These are phyloP conservation scores for Drosophila algonquin DNA, from an alignment of 2,888 invertebrate species.

Conservation along the genomic window DNA sequence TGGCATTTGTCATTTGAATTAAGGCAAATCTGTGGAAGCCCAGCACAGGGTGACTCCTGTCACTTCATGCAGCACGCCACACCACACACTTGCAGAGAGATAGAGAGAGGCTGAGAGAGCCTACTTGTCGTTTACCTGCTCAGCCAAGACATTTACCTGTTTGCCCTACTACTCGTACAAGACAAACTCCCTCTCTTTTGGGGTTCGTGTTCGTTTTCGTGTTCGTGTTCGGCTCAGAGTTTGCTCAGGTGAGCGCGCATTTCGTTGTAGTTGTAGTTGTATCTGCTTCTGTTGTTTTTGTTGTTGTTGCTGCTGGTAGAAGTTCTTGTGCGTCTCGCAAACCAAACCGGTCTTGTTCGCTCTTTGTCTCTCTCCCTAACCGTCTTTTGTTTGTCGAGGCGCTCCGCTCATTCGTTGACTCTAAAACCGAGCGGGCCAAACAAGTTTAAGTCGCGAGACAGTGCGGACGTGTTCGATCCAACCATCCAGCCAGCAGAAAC, in stretches of 20 bases:
- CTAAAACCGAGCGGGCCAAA: constrained; percentile 54
- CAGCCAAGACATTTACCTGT: constrained; percentile 41
- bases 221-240: constrained; percentile 16
- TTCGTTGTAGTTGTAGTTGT: constrained; percentile 26
- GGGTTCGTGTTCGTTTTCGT: constrained; percentile 1
- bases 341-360: constrained; percentile 55
- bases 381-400: constrained; percentile 43
- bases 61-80: no score
- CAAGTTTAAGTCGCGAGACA: constrained; percentile 80
- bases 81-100: constrained; percentile 14
- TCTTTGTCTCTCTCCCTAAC: constrained; percentile 4
- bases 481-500: constrained; percentile 14
- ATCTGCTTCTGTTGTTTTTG: constrained; percentile 9
- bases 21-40: constrained; percentile 6
- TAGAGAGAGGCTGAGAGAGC: neutral
- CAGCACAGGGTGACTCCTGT: constrained; percentile 29
- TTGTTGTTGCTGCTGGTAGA: constrained; percentile 27
- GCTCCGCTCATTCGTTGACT: constrained; percentile 12
- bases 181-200: constrained; percentile 37
- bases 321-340: constrained; percentile 52
- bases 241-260: constrained; percentile 54
- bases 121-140: constrained; percentile 35
- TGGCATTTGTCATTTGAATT: constrained; percentile 18
- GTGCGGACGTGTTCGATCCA: constrained; percentile 64
- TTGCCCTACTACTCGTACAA: constrained; percentile 31